Evolutionary conservation across 2,888 invertebrate species (phyloP).

Genomic region (Alcis repandata): DNA sequence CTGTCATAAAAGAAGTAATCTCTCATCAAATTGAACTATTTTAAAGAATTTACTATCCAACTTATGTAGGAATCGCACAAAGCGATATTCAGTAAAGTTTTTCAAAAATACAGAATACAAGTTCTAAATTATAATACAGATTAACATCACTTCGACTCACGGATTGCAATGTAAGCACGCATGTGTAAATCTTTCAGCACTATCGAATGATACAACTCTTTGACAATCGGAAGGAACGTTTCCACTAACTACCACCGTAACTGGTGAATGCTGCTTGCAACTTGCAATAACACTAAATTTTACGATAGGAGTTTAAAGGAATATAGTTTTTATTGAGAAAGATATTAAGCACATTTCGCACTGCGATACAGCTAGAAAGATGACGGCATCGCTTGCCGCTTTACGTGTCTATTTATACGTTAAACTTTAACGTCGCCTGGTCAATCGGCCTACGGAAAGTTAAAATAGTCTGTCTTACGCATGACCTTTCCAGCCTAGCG

Average conservation of each 20-base stretch:
- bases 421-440: slow-evolving; percentile 65
- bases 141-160: slow-evolving; percentile 78
- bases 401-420: slow-evolving; percentile 70
- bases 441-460: slow-evolving; percentile 68
- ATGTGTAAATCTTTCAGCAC: slow-evolving; percentile 81
- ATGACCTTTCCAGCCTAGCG: not conserved
- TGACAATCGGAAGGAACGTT: slow-evolving; percentile 46
- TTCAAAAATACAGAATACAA: slow-evolving; percentile 69
- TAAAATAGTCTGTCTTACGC: slow-evolving; percentile 1
- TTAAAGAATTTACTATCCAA: slow-evolving; percentile 9
- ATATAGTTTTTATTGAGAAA: slow-evolving; percentile 51
- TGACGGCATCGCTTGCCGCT: slow-evolving; percentile 83
- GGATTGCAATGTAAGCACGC: slow-evolving; percentile 82
- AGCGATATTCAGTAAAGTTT: slow-evolving; percentile 27
- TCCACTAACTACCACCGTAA: slow-evolving; percentile 78
- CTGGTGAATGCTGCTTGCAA: slow-evolving; percentile 80
- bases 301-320: slow-evolving; percentile 42
- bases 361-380: slow-evolving; percentile 72
- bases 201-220: slow-evolving; percentile 55
- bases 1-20: slow-evolving; percentile 4
- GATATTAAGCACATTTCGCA: slow-evolving; percentile 73
- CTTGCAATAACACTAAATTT: slow-evolving; percentile 67
- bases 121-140: slow-evolving; percentile 58
- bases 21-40: slow-evolving; percentile 4
- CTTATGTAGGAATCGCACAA: slow-evolving; percentile 17